A percentile compares a stretch with the other conserved stretches of the same genome.
These are phyloP conservation scores for Epizoanthus ramosus DNA, from an alignment of 92 coral and sea anemone genomes.

Conservation along the genomic window DNA sequence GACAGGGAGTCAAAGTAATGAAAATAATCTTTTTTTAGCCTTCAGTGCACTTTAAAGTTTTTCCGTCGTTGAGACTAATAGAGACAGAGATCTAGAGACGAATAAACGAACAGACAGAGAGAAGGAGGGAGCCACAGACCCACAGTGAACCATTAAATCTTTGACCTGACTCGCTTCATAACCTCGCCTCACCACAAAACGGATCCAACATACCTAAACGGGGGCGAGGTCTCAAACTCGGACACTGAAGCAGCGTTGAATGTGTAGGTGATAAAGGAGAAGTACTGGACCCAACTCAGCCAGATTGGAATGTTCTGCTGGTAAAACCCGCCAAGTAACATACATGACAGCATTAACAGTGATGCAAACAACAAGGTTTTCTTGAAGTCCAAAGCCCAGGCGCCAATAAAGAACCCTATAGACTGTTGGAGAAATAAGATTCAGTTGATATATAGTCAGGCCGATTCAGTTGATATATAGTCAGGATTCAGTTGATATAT, in stretches of 20 bases:
- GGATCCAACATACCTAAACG: conserved; percentile 61
- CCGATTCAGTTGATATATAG: conserved; percentile 80
- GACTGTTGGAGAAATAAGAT: conserved; percentile 81
- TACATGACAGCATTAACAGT: conserved; percentile 64
- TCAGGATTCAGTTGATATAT: neutral
- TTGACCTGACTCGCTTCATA: too few relatives aligned
- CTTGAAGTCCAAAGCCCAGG: conserved; percentile 83
- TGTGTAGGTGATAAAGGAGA: conserved; percentile 73
- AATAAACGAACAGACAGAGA: too few relatives aligned
- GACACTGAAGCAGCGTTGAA: conserved; percentile 68
- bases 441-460: conserved; percentile 70
- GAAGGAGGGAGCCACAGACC: too few relatives aligned
- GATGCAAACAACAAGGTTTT: conserved; percentile 82
- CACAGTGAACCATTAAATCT: too few relatives aligned
- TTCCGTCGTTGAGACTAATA: too few relatives aligned
- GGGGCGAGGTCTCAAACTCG: conserved; percentile 74
- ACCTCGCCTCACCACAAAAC: too few relatives aligned
- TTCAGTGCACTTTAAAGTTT: too few relatives aligned
- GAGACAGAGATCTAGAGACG: too few relatives aligned
- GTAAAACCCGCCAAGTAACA: conserved; percentile 93
- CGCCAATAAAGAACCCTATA: conserved; percentile 86
- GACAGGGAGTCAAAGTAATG: too few relatives aligned
- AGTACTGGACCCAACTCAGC: conserved; percentile 77
- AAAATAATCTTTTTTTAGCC: too few relatives aligned
- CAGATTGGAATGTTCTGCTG: conserved; percentile 85